phyloP scores from a whole-genome alignment of 2,797 vertebrate genomes.

The Allobates femoralis region DNA sequence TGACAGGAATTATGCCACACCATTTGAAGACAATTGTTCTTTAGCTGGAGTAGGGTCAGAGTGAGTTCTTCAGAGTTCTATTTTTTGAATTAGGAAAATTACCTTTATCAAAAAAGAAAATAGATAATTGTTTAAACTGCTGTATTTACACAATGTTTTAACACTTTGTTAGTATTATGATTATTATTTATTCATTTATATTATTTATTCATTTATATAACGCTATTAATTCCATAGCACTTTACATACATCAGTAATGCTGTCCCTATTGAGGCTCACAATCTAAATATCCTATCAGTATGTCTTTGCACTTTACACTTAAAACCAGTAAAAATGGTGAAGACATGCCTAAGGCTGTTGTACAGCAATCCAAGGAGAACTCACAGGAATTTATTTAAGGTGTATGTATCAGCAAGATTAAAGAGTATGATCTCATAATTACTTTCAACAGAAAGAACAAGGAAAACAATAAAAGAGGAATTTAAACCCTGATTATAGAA shows the following conservation, averaged over 20 bases:
- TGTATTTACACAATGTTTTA: neutral
- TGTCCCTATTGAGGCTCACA: no score
- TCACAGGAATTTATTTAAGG: neutral
- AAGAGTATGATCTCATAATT: constrained; percentile 16
- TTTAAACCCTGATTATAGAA: neutral
- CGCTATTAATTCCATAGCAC: no score
- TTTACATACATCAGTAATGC: no score
- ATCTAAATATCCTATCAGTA: no score
- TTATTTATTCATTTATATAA: no score
- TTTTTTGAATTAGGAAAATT: neutral
- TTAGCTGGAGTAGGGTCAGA: neutral
- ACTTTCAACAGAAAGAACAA: constrained; percentile 6
- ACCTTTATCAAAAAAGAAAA: neutral
- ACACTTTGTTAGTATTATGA: neutral
- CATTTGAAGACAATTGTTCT: neutral
- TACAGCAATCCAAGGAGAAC: neutral
- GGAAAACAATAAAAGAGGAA: neutral
- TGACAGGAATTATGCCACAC: neutral
- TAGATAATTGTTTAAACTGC: neutral
- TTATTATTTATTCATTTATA: no score
- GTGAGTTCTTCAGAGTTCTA: neutral
- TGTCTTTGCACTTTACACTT: no score
- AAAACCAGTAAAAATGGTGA: neutral
- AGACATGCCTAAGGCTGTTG: neutral
- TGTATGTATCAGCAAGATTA: neutral